phyloP scores from a whole-genome alignment of 2,888 invertebrate genomes.

The Oithona nana region DNA sequence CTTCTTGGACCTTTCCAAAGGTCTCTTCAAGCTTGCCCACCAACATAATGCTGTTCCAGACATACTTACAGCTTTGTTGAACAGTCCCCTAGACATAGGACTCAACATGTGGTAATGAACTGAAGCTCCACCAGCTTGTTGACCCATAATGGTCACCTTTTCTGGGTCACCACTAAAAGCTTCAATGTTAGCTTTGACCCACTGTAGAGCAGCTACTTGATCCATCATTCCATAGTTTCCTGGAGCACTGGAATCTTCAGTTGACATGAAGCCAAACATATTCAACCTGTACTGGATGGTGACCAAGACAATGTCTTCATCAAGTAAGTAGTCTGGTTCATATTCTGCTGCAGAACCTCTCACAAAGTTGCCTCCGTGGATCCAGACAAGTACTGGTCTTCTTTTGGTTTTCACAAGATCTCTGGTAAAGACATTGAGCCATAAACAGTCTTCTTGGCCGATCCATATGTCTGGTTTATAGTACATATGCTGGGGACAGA shows the following conservation, averaged over 20 bases:
- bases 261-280: conserved; percentile 21
- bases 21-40: conserved; percentile 16
- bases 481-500: conserved; percentile 15
- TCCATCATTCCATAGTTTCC: conserved; percentile 21
- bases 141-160: conserved; percentile 18
- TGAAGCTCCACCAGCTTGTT: conserved; percentile 18
- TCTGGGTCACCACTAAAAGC: conserved; percentile 12
- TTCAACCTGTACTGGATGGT: conserved; percentile 20
- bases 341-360: conserved; percentile 20
- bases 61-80: conserved; percentile 6
- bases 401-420: conserved; percentile 1
- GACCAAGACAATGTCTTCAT: conserved; percentile 20
- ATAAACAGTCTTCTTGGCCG: conserved; percentile 15
- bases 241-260: conserved; percentile 19
- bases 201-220: conserved; percentile 18
- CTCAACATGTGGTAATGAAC: conserved; percentile 19
- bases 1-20: conserved; percentile 8
- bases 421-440: conserved; percentile 11
- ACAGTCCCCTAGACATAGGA: conserved; percentile 18
- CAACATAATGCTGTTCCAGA: conserved; percentile 15
- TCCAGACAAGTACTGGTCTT: conserved; percentile 22
- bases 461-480: conserved; percentile 12
- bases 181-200: conserved; percentile 14
- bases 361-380: conserved; percentile 22
- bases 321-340: conserved; percentile 18